These are phyloP conservation scores for Prinia subflava DNA, from an alignment of 2,113 vertebrate genomes.

Conservation along the genomic window DNA sequence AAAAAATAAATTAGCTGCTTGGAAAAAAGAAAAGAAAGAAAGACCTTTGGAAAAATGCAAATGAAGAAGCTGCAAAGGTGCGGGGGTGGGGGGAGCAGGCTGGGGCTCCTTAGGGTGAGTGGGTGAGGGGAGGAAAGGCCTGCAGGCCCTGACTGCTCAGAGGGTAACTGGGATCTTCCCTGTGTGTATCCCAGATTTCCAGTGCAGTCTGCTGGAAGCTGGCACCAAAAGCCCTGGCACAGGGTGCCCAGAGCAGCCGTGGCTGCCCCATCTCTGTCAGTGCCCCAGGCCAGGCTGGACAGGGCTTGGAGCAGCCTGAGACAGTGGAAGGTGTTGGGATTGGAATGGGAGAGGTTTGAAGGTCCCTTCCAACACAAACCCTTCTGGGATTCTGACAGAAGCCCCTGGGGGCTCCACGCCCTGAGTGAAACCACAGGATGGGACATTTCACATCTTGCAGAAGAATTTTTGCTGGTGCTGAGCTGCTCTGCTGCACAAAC, in stretches of 20 bases:
- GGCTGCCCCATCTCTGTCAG: not conserved
- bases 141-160: not conserved
- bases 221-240: not conserved
- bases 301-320: not conserved
- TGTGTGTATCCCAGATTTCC: not conserved
- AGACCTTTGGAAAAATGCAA: not conserved
- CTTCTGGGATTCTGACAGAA: not conserved
- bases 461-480: no score
- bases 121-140: not conserved
- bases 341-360: not conserved
- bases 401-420: not conserved
- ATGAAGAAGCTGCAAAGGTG: not conserved
- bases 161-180: fast-evolving
- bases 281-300: not conserved
- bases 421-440: not conserved
- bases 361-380: not conserved
- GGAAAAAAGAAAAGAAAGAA: fast-evolving
- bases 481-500: no score
- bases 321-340: not conserved
- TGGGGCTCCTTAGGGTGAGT: not conserved
- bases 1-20: not conserved
- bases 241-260: no score
- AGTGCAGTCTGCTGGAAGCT: not conserved
- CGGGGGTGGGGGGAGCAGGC: not conserved
- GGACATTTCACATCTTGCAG: no score